Conservation (phyloP, 2,888 invertebrate genomes). For the Polydrusus cervinus region DNA sequence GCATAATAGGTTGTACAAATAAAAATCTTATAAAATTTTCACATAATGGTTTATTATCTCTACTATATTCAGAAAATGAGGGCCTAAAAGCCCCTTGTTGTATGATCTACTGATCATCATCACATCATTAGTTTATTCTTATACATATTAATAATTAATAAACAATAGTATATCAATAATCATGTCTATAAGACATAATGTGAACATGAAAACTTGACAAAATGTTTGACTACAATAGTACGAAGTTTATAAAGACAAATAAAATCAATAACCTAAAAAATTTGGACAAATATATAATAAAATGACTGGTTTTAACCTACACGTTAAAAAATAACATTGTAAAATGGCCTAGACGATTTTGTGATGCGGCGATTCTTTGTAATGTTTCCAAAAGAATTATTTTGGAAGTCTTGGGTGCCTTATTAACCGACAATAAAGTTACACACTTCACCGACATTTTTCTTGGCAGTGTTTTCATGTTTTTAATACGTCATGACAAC, state of each 20-base stretch:
- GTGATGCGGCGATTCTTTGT: no score
- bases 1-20: slow-evolving; percentile 33
- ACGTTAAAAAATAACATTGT: no score
- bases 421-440: no score
- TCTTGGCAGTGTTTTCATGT: no score
- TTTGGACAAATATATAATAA: slow-evolving; percentile 17
- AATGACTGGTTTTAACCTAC: slow-evolving; percentile 1
- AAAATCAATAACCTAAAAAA: slow-evolving; percentile 33
- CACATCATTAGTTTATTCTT: slow-evolving; percentile 79
- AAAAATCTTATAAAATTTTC: slow-evolving; percentile 67
- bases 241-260: slow-evolving; percentile 29
- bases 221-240: slow-evolving; percentile 68
- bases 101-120: slow-evolving; percentile 82
- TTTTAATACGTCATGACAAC: no score
- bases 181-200: slow-evolving; percentile 70
- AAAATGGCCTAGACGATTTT: no score
- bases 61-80: slow-evolving; percentile 81
- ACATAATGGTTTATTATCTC: slow-evolving; percentile 85
- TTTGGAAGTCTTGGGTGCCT: no score
- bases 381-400: no score
- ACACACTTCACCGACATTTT: no score
- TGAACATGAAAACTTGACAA: slow-evolving; percentile 71
- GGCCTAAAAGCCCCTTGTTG: slow-evolving; percentile 69
- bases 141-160: slow-evolving; percentile 71
- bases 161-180: slow-evolving; percentile 72